Conservation (phyloP, 2,888 invertebrate genomes). For the Acrobeloides nanus region DNA sequence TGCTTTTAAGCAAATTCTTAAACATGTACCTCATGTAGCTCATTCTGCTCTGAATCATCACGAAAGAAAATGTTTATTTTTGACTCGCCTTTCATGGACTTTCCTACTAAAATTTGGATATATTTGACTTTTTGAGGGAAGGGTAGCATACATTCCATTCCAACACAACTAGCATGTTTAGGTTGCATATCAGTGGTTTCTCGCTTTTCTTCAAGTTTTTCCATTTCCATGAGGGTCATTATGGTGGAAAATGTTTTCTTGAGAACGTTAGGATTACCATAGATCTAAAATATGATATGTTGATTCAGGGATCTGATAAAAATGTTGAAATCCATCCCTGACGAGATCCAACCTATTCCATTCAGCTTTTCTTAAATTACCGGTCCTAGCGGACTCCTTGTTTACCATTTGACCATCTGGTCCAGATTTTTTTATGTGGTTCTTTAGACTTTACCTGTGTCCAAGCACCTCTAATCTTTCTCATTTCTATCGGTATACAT, state of each 20-base stretch:
- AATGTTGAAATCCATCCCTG: too few relatives aligned
- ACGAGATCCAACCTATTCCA: too few relatives aligned
- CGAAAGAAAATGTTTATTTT: conserved; percentile 40
- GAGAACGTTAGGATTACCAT: too few relatives aligned
- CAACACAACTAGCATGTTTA: conserved; percentile 31
- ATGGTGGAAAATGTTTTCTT: conserved; percentile 40
- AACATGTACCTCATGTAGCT: conserved; percentile 43
- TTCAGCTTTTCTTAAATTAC: too few relatives aligned
- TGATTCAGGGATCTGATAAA: too few relatives aligned
- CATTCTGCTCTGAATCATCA: conserved; percentile 29
- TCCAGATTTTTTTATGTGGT: conserved; percentile 26
- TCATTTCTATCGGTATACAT: conserved; percentile 33
- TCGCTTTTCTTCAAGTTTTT: conserved; percentile 12
- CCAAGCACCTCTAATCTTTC: conserved; percentile 38
- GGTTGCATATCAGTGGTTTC: conserved; percentile 21
- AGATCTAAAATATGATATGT: neutral
- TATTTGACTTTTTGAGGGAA: neutral
- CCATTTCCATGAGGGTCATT: conserved; percentile 30
- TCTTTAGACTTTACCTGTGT: conserved; percentile 47
- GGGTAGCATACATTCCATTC: conserved; percentile 26
- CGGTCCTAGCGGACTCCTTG: too few relatives aligned
- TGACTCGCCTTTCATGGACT: conserved; percentile 12
- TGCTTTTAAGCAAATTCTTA: too few relatives aligned
- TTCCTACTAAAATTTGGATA: conserved; percentile 29
- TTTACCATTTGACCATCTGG: neutral